A percentile compares a stretch with the other conserved stretches of the same genome.
phyloP scores from a whole-genome alignment of 2,888 invertebrate genomes.

The Hemicrepidius hirtus region DNA sequence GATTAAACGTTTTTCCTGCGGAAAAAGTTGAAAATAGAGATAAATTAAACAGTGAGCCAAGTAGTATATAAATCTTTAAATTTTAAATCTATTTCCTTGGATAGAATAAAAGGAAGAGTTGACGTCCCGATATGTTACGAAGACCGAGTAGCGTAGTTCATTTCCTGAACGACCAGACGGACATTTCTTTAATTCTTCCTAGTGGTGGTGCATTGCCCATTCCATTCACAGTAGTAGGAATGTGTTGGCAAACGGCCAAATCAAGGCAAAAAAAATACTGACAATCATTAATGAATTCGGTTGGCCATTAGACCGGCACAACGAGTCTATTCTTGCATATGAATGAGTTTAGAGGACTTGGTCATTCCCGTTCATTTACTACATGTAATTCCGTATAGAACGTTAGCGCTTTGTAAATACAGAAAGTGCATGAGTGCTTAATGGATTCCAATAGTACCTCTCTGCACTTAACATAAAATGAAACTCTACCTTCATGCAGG shows the following conservation, averaged over 20 bases:
- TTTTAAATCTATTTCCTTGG: slow-evolving; percentile 59
- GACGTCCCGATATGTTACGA: slow-evolving; percentile 44
- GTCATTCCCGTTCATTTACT: slow-evolving; percentile 34
- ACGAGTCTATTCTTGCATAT: slow-evolving; percentile 56
- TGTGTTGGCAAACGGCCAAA: slow-evolving; percentile 56
- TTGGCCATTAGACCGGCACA: slow-evolving; percentile 52
- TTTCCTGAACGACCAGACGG: slow-evolving; percentile 46
- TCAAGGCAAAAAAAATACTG: slow-evolving; percentile 46
- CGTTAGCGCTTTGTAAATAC: slow-evolving; percentile 35
- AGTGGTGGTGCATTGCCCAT: slow-evolving; percentile 50
- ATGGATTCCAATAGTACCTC: slow-evolving; percentile 35
- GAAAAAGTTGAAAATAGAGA: slow-evolving; percentile 54
- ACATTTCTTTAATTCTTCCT: slow-evolving; percentile 57
- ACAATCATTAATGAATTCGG: slow-evolving; percentile 60
- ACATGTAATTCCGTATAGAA: slow-evolving; percentile 25
- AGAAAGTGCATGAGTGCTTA: slow-evolving; percentile 26
- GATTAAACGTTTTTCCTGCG: slow-evolving; percentile 24
- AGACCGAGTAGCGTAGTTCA: slow-evolving; percentile 47
- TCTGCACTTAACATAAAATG: slow-evolving; percentile 22
- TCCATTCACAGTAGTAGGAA: slow-evolving; percentile 54
- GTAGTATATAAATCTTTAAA: slow-evolving; percentile 58
- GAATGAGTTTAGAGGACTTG: slow-evolving; percentile 45
- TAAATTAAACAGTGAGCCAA: slow-evolving; percentile 58
- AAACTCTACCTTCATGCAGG: neutral
- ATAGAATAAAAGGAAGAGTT: slow-evolving; percentile 54